phyloP scores from a whole-genome alignment of 2,888 invertebrate genomes.

The Hedya salicella region DNA sequence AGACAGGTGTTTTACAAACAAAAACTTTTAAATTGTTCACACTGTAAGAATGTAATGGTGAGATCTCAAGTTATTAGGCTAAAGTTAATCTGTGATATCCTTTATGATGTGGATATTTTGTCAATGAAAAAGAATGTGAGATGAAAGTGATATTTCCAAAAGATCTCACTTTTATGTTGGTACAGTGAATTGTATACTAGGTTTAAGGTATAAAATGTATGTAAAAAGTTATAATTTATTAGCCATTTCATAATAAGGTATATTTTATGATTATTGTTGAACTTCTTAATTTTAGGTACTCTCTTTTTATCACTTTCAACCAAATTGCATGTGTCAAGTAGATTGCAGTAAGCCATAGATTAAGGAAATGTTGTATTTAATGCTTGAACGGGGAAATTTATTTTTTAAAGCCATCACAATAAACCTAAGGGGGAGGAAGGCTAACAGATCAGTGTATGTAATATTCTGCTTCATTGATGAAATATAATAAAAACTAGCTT shows the following conservation, averaged over 20 bases:
- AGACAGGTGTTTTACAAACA: conserved; percentile 52
- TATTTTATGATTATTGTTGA: conserved; percentile 57
- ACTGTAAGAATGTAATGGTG: conserved; percentile 72
- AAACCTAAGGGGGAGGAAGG: conserved; percentile 35
- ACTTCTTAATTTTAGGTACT: conserved; percentile 51
- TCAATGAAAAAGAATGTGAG: conserved; percentile 54
- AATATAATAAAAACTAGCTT: conserved; percentile 5
- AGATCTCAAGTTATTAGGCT: conserved; percentile 59
- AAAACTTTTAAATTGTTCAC: conserved; percentile 49
- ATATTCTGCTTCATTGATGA: not conserved
- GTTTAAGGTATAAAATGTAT: conserved; percentile 49
- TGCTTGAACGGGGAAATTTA: conserved; percentile 20
- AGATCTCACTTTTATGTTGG: conserved; percentile 77
- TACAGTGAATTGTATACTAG: conserved; percentile 58
- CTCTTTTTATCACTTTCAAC: conserved; percentile 51
- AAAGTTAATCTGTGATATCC: conserved; percentile 63
- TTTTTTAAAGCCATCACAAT: conserved; percentile 8
- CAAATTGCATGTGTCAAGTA: conserved; percentile 59
- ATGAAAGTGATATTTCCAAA: conserved; percentile 56
- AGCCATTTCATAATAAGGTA: conserved; percentile 54
- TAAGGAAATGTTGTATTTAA: conserved; percentile 31
- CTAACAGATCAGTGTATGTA: conserved; percentile 6
- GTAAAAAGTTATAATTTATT: conserved; percentile 52
- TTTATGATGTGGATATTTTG: conserved; percentile 62
- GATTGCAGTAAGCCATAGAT: conserved; percentile 35